A percentile compares a stretch with the other conserved stretches of the same genome.
phyloP scores from a whole-genome alignment of 2,113 vertebrate genomes.

The Maccullochella peelii region DNA sequence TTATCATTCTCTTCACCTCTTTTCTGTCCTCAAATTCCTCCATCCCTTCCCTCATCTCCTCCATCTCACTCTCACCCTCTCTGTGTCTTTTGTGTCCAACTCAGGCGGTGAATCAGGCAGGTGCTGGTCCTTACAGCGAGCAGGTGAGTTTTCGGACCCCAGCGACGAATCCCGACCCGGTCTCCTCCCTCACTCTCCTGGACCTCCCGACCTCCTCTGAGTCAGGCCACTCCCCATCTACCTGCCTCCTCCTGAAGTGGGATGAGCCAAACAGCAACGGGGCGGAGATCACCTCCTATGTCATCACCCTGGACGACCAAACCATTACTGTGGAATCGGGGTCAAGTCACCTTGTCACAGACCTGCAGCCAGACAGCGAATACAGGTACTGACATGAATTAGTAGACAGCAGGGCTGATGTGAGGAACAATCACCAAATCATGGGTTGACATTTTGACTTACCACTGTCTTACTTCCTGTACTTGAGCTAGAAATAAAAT shows the following conservation, averaged over 20 bases:
- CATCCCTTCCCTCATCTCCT: background rate
- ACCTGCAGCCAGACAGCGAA: slow-evolving; percentile 93
- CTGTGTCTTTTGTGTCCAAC: background rate
- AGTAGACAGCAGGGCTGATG: background rate
- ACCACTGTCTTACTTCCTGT: background rate
- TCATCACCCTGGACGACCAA: slow-evolving; percentile 89
- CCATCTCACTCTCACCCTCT: background rate
- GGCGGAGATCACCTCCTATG: slow-evolving; percentile 91
- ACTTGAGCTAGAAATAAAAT: background rate
- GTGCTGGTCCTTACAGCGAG: slow-evolving; percentile 92
- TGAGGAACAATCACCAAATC: background rate
- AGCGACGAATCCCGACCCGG: slow-evolving; percentile 87
- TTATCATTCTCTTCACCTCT: background rate
- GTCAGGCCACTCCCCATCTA: slow-evolving; percentile 84
- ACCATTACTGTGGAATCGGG: slow-evolving; percentile 85
- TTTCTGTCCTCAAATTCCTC: background rate
- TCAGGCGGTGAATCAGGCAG: slow-evolving; percentile 94
- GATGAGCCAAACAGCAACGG: slow-evolving; percentile 95
- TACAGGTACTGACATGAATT: slow-evolving; percentile 87
- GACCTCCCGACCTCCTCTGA: slow-evolving; percentile 86
- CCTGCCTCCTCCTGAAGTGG: slow-evolving; percentile 94
- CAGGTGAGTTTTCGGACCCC: slow-evolving; percentile 91
- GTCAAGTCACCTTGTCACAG: slow-evolving; percentile 85
- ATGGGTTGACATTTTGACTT: background rate
- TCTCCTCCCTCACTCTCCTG: slow-evolving; percentile 85